phyloP scores from a whole-genome alignment of 2,797 vertebrate species.

The Rhinichthys osculus region DNA sequence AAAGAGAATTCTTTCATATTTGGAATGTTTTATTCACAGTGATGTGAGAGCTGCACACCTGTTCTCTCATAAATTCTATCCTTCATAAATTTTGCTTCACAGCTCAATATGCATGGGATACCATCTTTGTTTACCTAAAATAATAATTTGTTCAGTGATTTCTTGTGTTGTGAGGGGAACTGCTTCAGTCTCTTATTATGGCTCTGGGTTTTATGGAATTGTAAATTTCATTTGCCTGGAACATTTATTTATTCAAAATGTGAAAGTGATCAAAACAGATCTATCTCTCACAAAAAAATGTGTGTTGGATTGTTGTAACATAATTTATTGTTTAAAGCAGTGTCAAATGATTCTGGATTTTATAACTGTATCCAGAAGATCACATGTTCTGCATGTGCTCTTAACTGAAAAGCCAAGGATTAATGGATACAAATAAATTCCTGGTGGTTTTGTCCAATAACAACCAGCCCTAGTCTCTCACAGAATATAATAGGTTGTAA shows the following conservation, averaged over 20 bases:
- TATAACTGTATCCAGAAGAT: background rate
- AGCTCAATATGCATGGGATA: background rate
- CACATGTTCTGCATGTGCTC: background rate
- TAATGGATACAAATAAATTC: background rate
- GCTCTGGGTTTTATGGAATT: background rate
- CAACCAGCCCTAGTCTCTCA: background rate
- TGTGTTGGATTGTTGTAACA: background rate
- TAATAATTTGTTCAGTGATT: background rate
- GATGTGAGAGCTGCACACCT: background rate
- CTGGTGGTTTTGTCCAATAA: background rate
- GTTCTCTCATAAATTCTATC: background rate
- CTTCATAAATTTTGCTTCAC: slow-evolving; percentile 3
- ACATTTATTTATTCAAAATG: background rate
- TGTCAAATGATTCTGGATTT: background rate
- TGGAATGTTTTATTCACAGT: background rate
- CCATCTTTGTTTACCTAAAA: slow-evolving; percentile 1
- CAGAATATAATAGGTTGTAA: background rate
- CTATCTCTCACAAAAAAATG: background rate
- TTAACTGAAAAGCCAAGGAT: background rate
- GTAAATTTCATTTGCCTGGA: background rate
- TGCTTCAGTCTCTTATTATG: background rate
- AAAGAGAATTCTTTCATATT: slow-evolving; percentile 41
- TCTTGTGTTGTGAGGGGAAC: background rate
- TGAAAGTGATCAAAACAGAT: background rate
- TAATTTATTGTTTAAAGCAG: too few species aligned